A percentile compares a stretch with the other conserved stretches of the same genome.
Evolutionary conservation across 2,888 invertebrate genomes (phyloP).

Genomic region (Acanthoscelides obtectus): DNA sequence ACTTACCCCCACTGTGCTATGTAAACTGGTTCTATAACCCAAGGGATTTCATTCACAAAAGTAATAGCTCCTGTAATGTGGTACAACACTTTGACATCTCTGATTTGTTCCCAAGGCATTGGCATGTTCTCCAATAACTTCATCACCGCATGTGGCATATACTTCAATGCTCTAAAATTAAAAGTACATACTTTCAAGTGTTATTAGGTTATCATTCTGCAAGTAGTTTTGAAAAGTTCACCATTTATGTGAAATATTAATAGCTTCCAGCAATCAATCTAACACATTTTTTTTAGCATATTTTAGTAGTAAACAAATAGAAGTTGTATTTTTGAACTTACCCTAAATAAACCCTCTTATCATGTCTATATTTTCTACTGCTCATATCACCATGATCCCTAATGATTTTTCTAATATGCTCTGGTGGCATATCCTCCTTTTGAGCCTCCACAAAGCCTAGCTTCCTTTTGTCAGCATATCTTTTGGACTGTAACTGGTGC

Average conservation of each 20-base stretch:
- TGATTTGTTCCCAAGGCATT: conserved; percentile 99
- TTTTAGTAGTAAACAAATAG: too few relatives aligned
- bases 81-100: conserved; percentile 95
- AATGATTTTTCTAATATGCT: conserved; percentile 98
- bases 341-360: conserved; percentile 96
- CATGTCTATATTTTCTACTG: conserved; percentile 96
- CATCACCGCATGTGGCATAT: conserved; percentile 99
- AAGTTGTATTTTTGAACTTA: conserved; percentile 38
- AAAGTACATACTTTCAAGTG: background rate
- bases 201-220: background rate
- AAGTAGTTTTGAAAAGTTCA: too few relatives aligned
- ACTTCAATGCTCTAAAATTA: conserved; percentile 79
- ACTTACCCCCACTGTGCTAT: conserved; percentile 98
- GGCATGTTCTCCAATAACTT: conserved; percentile 99
- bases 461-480: conserved; percentile 97
- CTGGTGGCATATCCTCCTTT: conserved; percentile 99
- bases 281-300: too few relatives aligned
- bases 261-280: too few relatives aligned
- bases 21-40: conserved; percentile 98
- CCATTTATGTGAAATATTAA: too few relatives aligned
- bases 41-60: conserved; percentile 99
- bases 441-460: conserved; percentile 99
- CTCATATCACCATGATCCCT: conserved; percentile 99
- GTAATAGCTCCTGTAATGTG: conserved; percentile 99
- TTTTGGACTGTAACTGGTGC: conserved; percentile 98